Base-by-base conservation (phyloP, 2,113 vertebrate genomes). In the Sterrhoptilus dennistouni region DNA sequence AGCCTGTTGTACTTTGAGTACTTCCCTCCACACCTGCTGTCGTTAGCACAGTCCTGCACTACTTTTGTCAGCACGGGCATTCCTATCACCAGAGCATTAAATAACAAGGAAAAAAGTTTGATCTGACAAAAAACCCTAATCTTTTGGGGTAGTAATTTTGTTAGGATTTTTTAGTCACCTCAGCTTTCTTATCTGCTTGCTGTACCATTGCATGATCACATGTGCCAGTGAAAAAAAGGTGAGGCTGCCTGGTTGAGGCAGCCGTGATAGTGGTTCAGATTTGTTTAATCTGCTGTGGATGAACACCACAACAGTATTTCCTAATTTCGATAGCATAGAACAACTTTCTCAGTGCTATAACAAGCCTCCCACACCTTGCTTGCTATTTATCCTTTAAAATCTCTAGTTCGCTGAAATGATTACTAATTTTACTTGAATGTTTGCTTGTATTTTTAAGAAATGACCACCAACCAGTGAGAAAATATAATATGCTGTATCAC, bases 1-100 rank as follows among this genome's bases (percentile, higher is more conserved):
- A 80, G 5, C 53, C 16, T 0, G 0, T 9, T 54, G 19, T 81
- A 5, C 63, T 64, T 18, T 44, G 31, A 61, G 4, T 64, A 35
- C 28, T 83, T 74, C 18, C 8, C 11, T 76, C 35, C 22, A 31
- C n/a, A 13, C n/a, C 12, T 82, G 29, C 47, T 87, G 33, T 59
- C 21, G 11, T 78, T 54, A 81, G 25, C 25, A 61, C 31, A n/a
- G 27, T 56, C 4, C 27, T 77, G 49, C 0, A 0, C 25, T 53
- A 5, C 63, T 38, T 54, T 74, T 11, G 5, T 70, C 59, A 86
- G 7, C 42, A 28, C 5, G 12, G 64, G 10, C 9, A 16, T 45
- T 83, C 21, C 1, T 35, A 14, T 47, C 29, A 42, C 4, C 25
- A 82, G 19, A 49, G 18, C 24, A 31, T n/a, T 53, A 77, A 76